Evolutionary conservation across 2,888 invertebrate species (phyloP).

Genomic region (Lottia gigantea): DNA sequence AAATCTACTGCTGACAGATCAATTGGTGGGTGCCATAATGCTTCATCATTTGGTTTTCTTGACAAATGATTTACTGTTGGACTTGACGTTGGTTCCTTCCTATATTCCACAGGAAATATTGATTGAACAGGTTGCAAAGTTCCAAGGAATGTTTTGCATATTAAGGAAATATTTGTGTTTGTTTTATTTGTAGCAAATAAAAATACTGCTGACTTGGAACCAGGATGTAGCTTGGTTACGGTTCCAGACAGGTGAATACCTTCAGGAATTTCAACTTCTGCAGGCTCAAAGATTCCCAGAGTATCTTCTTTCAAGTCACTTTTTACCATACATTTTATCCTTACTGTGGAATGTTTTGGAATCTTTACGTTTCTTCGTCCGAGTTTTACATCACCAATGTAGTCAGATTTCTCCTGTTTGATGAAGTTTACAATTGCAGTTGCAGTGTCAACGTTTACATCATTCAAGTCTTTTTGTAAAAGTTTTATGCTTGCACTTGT

Average conservation of each 20-base stretch:
- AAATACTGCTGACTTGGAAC: background rate
- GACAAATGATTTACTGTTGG: too few relatives aligned
- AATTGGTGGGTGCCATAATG: conserved; percentile 27
- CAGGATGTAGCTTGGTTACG: background rate
- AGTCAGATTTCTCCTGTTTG: too few relatives aligned
- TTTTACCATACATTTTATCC: background rate
- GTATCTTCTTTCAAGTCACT: background rate
- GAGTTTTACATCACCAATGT: too few relatives aligned
- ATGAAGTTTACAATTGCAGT: background rate
- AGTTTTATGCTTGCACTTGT: background rate
- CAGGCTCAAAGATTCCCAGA: background rate
- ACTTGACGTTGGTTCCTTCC: too few relatives aligned
- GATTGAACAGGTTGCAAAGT: background rate
- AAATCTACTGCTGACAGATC: conserved; percentile 21
- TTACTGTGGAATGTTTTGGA: background rate
- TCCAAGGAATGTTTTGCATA: background rate
- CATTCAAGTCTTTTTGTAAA: background rate
- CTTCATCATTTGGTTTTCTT: too few relatives aligned
- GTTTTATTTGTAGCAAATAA: background rate
- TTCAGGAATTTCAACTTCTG: background rate
- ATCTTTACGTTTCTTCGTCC: background rate
- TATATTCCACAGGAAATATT: too few relatives aligned
- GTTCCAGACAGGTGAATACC: background rate
- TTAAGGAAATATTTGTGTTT: background rate
- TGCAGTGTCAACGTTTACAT: background rate